These are phyloP conservation scores for Delphinapterus leucas DNA, from an alignment of 2,113 vertebrate species.

Conservation along the genomic window DNA sequence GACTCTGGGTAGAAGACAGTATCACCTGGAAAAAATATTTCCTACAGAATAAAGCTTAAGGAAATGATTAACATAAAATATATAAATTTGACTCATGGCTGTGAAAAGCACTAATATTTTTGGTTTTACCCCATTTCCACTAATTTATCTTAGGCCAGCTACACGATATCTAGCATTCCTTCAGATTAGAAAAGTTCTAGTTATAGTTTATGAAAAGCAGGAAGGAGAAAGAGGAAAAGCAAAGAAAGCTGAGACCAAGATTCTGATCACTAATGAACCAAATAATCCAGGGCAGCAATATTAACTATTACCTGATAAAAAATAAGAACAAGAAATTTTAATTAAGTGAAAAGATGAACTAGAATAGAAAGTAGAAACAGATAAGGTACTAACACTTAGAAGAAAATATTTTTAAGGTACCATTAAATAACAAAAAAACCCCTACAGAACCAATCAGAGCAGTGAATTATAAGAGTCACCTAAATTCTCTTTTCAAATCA, in stretches of 20 bases:
- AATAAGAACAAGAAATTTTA: conserved; percentile 29
- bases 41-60: conserved; percentile 16
- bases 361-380: conserved; percentile 25
- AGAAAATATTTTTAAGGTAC: not conserved
- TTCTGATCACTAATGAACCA: conserved; percentile 37
- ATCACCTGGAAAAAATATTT: conserved; percentile 45
- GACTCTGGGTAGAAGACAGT: not conserved
- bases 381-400: not conserved
- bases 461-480: not conserved
- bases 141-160: conserved; percentile 29
- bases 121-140: not conserved
- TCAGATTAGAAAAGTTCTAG: conserved; percentile 36
- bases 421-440: not conserved
- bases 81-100: conserved; percentile 1
- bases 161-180: conserved; percentile 26
- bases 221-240: not conserved
- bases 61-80: conserved; percentile 39
- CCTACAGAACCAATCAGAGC: not conserved
- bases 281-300: not conserved
- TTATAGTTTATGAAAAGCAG: conserved; percentile 19
- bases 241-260: conserved; percentile 27
- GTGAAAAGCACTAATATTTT: conserved; percentile 22
- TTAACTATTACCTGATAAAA: conserved; percentile 2
- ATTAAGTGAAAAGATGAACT: conserved; percentile 33
- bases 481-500: conserved; percentile 32